These are phyloP conservation scores for Carpatolechia fugitivella DNA, from an alignment of 2,888 invertebrate genomes.

Conservation along the genomic window DNA sequence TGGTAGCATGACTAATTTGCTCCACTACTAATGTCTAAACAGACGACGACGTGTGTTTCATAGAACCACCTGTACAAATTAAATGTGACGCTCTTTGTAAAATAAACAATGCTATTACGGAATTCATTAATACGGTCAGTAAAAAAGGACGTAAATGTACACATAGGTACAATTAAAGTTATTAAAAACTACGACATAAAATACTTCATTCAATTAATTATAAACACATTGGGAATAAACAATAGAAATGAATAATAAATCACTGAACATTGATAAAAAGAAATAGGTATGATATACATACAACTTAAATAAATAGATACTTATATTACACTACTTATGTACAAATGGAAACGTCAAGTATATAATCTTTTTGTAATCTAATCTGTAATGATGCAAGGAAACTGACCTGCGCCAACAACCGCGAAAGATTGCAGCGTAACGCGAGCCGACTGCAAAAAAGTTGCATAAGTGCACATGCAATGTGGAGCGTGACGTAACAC, in stretches of 20 bases:
- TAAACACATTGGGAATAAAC: too few relatives aligned
- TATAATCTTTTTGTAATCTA: conserved; percentile 51
- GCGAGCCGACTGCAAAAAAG: conserved; percentile 47
- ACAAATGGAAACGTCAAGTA: conserved; percentile 37
- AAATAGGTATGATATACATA: background rate
- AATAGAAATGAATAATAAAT: too few relatives aligned
- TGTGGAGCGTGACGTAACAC: conserved; percentile 20
- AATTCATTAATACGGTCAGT: background rate
- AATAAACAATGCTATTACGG: background rate
- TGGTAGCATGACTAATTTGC: conserved; percentile 51
- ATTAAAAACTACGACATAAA: too few relatives aligned
- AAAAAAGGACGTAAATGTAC: background rate
- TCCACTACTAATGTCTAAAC: conserved; percentile 34
- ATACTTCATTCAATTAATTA: too few relatives aligned
- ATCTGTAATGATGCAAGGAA: conserved; percentile 49
- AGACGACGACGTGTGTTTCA: conserved; percentile 27
- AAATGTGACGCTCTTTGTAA: conserved; percentile 12
- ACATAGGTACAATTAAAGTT: too few relatives aligned
- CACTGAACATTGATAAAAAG: background rate
- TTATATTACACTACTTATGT: too few relatives aligned
- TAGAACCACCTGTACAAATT: conserved; percentile 44
- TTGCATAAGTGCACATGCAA: conserved; percentile 47
- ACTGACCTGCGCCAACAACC: conserved; percentile 70
- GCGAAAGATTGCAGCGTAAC: conserved; percentile 48
- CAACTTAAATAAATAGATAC: background rate